Percentiles rank a stretch among this genome's conserved stretches.
These are phyloP conservation scores for Achatina immaculata DNA, from an alignment of 1,140 invertebrate genomes.

Conservation along the genomic window DNA sequence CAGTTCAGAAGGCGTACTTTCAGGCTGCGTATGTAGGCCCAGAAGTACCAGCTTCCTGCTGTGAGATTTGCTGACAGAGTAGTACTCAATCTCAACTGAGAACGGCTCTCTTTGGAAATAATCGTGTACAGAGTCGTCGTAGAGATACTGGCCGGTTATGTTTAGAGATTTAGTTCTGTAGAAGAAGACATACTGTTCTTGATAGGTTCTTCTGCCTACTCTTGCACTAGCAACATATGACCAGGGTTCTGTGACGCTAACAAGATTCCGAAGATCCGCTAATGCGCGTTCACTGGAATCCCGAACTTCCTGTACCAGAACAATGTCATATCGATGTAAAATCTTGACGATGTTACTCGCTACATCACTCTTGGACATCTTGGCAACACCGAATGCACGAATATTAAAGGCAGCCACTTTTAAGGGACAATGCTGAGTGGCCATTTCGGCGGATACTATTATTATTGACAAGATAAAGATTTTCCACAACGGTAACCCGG, in stretches of 20 bases:
- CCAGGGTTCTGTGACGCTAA: not conserved
- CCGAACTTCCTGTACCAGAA: conserved; percentile 28
- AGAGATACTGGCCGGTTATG: not conserved
- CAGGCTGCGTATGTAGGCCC: conserved; percentile 19
- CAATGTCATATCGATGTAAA: conserved; percentile 21
- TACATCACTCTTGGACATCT: not conserved
- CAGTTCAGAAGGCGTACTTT: conserved; percentile 6
- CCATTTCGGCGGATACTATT: too few species aligned
- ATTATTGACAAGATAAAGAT: too few species aligned
- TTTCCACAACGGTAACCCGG: too few species aligned
- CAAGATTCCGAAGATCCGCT: not conserved
- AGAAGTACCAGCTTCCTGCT: not conserved
- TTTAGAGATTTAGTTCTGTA: not conserved
- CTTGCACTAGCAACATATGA: not conserved
- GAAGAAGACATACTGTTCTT: conserved; percentile 35
- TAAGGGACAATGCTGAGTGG: not conserved
- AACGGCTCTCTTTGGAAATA: conserved; percentile 32
- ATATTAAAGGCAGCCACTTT: conserved; percentile 31
- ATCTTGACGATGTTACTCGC: conserved; percentile 3
- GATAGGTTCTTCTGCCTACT: conserved; percentile 24
- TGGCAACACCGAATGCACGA: not conserved
- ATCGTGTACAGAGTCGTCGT: conserved; percentile 10
- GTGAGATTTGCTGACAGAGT: not conserved
- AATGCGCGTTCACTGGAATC: not conserved
- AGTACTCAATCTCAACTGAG: conserved; percentile 22